Evolutionary conservation across 2,888 invertebrate species (phyloP).

Genomic region (Sarcophaga caerulescens): DNA sequence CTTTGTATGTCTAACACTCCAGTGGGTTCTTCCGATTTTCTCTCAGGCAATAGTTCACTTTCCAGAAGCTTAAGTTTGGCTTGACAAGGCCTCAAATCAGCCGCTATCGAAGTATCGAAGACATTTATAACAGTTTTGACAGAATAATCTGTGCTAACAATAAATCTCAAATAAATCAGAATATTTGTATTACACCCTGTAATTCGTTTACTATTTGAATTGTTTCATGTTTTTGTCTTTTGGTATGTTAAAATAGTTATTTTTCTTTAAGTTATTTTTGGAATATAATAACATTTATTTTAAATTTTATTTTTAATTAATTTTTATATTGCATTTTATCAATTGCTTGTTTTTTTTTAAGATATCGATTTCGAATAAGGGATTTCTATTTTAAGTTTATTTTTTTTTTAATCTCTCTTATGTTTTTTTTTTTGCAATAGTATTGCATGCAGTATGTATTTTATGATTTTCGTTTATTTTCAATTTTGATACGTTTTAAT

Average conservation of each 20-base stretch:
- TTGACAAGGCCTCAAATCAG: slow-evolving; percentile 87
- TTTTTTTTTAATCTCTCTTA: neutral
- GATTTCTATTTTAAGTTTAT: slow-evolving; percentile 19
- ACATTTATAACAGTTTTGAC: slow-evolving; percentile 86
- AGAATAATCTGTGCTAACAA: slow-evolving; percentile 70
- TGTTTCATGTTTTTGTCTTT: neutral
- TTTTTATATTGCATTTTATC: slow-evolving; percentile 57
- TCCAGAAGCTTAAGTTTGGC: slow-evolving; percentile 90
- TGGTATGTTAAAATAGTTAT: neutral
- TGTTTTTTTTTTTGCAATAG: slow-evolving; percentile 30
- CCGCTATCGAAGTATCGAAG: slow-evolving; percentile 91
- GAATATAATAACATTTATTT: slow-evolving; percentile 49
- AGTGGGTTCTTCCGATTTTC: slow-evolving; percentile 73
- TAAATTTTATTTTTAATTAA: neutral
- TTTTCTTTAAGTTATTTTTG: neutral
- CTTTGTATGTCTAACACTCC: slow-evolving; percentile 80
- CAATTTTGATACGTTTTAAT: neutral
- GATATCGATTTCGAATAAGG: neutral
- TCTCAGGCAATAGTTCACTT: slow-evolving; percentile 85
- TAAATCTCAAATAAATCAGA: too few relatives aligned
- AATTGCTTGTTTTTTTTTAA: slow-evolving; percentile 52
- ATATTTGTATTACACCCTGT: too few relatives aligned
- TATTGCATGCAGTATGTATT: slow-evolving; percentile 20
- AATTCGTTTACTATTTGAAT: too few relatives aligned
- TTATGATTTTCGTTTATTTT: neutral